Evolutionary conservation across 2,797 vertebrate species (phyloP).

Genomic region (Sebastes nivosus): DNA sequence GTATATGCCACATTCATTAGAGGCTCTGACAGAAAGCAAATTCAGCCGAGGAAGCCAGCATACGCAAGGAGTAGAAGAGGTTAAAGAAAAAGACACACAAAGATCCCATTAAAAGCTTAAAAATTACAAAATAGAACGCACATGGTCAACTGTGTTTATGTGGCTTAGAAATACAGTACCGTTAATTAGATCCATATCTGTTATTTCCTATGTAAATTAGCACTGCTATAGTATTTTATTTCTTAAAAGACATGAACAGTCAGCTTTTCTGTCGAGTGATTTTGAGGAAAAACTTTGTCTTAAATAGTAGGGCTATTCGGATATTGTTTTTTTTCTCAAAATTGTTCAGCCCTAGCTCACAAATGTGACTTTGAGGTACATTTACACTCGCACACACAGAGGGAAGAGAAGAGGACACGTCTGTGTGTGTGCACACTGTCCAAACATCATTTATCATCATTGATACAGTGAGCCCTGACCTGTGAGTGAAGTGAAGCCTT

Average conservation of each 20-base stretch:
- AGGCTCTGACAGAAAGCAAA: no score
- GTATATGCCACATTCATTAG: rapidly evolving
- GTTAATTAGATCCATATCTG: background rate
- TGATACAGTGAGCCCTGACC: background rate
- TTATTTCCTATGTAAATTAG: background rate
- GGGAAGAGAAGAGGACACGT: background rate
- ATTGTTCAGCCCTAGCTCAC: background rate
- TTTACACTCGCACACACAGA: background rate
- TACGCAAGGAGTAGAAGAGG: no score
- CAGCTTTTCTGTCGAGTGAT: background rate
- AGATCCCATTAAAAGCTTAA: no score
- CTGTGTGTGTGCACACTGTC: no score
- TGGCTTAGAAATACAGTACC: background rate
- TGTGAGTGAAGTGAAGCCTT: background rate
- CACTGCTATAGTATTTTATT: no score
- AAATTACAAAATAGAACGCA: no score
- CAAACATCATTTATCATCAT: background rate
- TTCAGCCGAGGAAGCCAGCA: rapidly evolving
- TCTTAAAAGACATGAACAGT: background rate
- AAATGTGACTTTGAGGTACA: rapidly evolving
- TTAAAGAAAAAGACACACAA: background rate
- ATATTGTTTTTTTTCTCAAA: no score
- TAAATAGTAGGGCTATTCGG: no score
- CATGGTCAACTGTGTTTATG: background rate
- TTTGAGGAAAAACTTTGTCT: no score